These are phyloP conservation scores for Gadopsis marmoratus DNA, from an alignment of 2,797 vertebrate species.

Conservation along the genomic window DNA sequence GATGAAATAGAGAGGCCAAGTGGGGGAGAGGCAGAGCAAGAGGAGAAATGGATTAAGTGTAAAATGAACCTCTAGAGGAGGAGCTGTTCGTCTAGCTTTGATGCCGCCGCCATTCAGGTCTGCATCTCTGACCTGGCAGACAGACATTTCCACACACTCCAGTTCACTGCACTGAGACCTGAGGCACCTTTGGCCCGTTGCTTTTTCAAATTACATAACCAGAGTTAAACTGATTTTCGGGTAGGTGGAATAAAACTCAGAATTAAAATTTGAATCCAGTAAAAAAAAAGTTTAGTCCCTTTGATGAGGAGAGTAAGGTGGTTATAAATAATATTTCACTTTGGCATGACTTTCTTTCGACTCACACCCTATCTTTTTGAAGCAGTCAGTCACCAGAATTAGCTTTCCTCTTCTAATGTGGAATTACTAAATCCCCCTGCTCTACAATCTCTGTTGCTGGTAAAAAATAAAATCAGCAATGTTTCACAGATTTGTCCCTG, in stretches of 20 bases:
- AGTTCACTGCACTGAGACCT: conserved; percentile 35
- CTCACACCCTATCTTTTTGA: conserved; percentile 14
- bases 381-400: conserved; percentile 17
- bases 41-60: conserved; percentile 48
- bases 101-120: conserved; percentile 42
- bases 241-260: conserved; percentile 25
- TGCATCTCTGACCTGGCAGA: conserved; percentile 41
- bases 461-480: conserved; percentile 11
- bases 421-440: not conserved
- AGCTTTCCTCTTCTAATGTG: conserved; percentile 8
- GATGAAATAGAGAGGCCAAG: not conserved
- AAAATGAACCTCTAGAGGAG: conserved; percentile 45
- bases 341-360: conserved; percentile 23
- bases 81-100: conserved; percentile 41
- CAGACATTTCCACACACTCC: conserved; percentile 28
- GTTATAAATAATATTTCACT: conserved; percentile 17
- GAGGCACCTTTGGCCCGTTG: conserved; percentile 28
- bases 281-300: conserved; percentile 33
- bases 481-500: conserved; percentile 20
- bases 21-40: conserved; percentile 16
- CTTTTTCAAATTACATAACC: conserved; percentile 26
- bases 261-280: conserved; percentile 33
- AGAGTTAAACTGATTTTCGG: conserved; percentile 37
- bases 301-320: conserved; percentile 33
- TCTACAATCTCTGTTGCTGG: conserved; percentile 8